A percentile compares a stretch with the other conserved stretches of the same genome.
These are phyloP conservation scores for Caretta caretta DNA, from an alignment of 2,113 vertebrate species.

Conservation along the genomic window DNA sequence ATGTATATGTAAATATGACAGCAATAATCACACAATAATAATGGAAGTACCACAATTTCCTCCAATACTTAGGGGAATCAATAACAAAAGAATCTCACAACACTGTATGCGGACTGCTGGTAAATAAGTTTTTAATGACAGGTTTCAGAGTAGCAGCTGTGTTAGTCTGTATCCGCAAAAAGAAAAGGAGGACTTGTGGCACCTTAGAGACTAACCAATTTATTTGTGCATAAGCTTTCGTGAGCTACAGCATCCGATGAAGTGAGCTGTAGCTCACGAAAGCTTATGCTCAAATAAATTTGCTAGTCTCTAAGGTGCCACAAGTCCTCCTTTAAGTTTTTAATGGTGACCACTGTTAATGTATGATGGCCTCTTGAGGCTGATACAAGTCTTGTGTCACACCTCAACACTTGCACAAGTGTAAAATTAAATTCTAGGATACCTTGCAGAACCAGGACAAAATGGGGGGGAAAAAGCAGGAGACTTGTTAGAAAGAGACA, in stretches of 20 bases:
- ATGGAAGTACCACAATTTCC: not conserved
- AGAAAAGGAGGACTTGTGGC: too few relatives aligned
- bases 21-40: not conserved
- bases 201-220: too few relatives aligned
- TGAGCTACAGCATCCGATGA: too few relatives aligned
- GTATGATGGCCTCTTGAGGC: not conserved
- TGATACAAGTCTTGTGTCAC: not conserved
- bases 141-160: too few relatives aligned
- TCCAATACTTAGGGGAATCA: rapidly evolving
- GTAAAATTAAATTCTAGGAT: not conserved
- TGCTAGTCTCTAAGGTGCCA: too few relatives aligned
- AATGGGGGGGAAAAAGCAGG: not conserved
- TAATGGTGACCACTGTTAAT: not conserved
- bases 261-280: too few relatives aligned
- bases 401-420: not conserved
- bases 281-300: too few relatives aligned
- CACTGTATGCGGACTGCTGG: not conserved
- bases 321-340: not conserved
- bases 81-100: not conserved
- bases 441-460: not conserved
- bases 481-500: not conserved
- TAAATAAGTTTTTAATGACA: not conserved
- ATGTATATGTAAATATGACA: not conserved
- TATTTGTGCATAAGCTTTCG: too few relatives aligned
- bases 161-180: too few relatives aligned